These are phyloP conservation scores for Euwallacea similis DNA, from an alignment of 1,140 invertebrate species.

Conservation along the genomic window DNA sequence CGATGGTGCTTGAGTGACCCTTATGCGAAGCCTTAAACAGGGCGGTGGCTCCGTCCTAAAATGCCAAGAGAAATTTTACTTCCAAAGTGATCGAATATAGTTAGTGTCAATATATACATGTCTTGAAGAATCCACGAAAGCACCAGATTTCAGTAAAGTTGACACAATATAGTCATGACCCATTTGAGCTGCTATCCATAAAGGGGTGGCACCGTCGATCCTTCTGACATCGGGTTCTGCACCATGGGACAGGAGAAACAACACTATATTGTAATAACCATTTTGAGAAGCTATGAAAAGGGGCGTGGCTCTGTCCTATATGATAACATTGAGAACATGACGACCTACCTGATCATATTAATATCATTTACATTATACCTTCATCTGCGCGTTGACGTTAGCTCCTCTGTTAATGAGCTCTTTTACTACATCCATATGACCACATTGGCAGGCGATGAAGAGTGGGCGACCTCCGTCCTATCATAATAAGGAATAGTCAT, in stretches of 20 bases:
- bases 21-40: constrained; percentile 93
- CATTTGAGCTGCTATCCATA: constrained; percentile 95
- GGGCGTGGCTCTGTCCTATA: constrained; percentile 82
- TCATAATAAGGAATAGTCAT: not conserved
- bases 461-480: constrained; percentile 90
- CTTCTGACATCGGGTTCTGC: constrained; percentile 71
- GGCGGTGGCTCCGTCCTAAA: constrained; percentile 84
- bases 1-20: constrained; percentile 84
- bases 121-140: constrained; percentile 77
- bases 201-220: constrained; percentile 81
- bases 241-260: constrained; percentile 68
- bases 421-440: constrained; percentile 83
- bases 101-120: constrained; percentile 61
- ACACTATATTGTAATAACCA: constrained; percentile 77
- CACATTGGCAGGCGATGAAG: constrained; percentile 90
- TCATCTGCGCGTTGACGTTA: constrained; percentile 83
- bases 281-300: constrained; percentile 90
- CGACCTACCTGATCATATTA: not conserved
- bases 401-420: constrained; percentile 78
- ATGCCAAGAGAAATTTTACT: constrained; percentile 41
- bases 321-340: not conserved
- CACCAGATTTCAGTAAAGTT: constrained; percentile 74
- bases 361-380: constrained; percentile 58
- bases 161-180: constrained; percentile 82
- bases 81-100: not conserved